Evolutionary conservation across 2,888 invertebrate genomes (phyloP).

Genomic region (Thyatira batis): DNA sequence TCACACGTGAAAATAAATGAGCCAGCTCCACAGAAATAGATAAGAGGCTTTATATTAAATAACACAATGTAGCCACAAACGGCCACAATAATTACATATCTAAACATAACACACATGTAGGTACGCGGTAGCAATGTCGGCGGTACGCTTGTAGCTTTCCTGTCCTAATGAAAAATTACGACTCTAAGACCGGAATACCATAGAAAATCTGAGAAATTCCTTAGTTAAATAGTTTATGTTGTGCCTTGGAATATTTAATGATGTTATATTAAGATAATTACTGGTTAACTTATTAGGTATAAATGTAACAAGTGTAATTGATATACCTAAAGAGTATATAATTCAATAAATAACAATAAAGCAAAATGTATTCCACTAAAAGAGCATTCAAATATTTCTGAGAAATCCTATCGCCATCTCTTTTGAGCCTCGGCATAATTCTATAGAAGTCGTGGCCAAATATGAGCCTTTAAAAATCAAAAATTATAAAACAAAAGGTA

Average conservation of each 20-base stretch:
- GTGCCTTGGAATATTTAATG: not conserved
- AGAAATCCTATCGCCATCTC: too few relatives aligned
- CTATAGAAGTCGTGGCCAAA: too few relatives aligned
- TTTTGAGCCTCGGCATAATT: too few relatives aligned
- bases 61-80: not conserved
- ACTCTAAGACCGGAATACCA: not conserved
- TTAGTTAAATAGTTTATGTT: not conserved
- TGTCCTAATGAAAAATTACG: not conserved
- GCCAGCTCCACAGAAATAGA: not conserved
- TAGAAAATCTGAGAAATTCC: not conserved
- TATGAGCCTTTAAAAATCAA: too few relatives aligned
- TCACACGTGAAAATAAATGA: not conserved
- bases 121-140: not conserved
- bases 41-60: not conserved
- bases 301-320: too few relatives aligned
- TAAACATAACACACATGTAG: not conserved
- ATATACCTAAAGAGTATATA: too few relatives aligned
- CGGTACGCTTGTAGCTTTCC: not conserved
- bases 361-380: too few relatives aligned
- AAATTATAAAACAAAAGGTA: too few relatives aligned
- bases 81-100: not conserved
- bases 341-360: too few relatives aligned
- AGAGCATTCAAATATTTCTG: too few relatives aligned
- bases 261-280: too few relatives aligned
- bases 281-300: too few relatives aligned